These are phyloP conservation scores for Drosophila vallismaia DNA, from an alignment of 2,888 invertebrate genomes.

Conservation along the genomic window DNA sequence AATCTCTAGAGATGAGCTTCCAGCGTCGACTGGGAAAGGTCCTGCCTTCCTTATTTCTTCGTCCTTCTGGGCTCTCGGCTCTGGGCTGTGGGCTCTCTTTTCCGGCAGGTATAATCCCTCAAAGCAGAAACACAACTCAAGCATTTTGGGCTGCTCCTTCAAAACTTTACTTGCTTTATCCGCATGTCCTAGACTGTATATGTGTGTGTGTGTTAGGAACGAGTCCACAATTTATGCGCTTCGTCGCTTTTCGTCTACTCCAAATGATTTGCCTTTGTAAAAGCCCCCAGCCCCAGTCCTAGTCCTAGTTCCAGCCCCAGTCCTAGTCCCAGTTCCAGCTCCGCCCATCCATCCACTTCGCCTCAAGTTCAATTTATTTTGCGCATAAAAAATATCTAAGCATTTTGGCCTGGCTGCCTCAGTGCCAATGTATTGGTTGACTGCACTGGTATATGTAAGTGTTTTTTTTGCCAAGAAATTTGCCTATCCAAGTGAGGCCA, in stretches of 20 bases:
- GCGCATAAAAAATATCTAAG: slow-evolving; percentile 66
- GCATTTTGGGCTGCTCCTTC: slow-evolving; percentile 43
- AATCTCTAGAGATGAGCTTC: slow-evolving; percentile 76
- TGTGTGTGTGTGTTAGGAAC: slow-evolving; percentile 37
- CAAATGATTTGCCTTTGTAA: slow-evolving; percentile 62
- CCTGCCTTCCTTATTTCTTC: slow-evolving; percentile 10
- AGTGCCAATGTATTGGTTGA: background rate
- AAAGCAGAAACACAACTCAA: slow-evolving; percentile 66
- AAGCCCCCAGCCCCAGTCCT: background rate
- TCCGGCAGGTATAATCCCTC: slow-evolving; percentile 70
- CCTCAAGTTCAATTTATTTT: slow-evolving; percentile 69
- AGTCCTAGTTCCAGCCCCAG: slow-evolving; percentile 7
- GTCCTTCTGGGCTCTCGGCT: slow-evolving; percentile 7
- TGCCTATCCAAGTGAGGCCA: slow-evolving; percentile 37
- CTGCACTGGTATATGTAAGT: slow-evolving; percentile 20
- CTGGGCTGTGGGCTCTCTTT: slow-evolving; percentile 16
- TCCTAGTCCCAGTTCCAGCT: slow-evolving; percentile 8
- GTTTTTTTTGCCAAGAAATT: slow-evolving; percentile 34
- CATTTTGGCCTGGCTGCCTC: slow-evolving; percentile 44
- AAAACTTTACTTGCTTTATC: slow-evolving; percentile 26
- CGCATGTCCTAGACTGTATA: slow-evolving; percentile 29
- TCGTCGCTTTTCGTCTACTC: slow-evolving; percentile 74
- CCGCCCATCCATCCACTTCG: slow-evolving; percentile 11
- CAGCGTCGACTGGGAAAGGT: slow-evolving; percentile 51
- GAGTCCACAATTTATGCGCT: slow-evolving; percentile 72